phyloP scores from a whole-genome alignment of 1,140 invertebrate species.

The Trachymyrmex septentrionalis region DNA sequence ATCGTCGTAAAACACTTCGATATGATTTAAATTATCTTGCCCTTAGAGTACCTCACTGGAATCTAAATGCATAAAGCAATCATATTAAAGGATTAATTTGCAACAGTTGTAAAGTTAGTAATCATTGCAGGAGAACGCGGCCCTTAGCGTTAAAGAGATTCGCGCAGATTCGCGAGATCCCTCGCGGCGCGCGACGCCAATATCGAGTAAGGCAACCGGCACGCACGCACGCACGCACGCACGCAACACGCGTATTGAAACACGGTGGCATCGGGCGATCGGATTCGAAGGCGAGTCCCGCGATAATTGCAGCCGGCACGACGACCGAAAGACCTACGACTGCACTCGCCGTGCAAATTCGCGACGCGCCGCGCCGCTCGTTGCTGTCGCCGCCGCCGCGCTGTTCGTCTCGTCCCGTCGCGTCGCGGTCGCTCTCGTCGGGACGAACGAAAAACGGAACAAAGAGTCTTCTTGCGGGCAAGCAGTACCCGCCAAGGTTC shows the following conservation, averaged over 20 bases:
- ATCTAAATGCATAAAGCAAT: no score
- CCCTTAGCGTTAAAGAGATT: background rate
- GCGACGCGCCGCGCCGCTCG: no score
- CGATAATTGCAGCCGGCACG: no score
- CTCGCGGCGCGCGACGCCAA: constrained; percentile 7
- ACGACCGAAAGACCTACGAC: no score
- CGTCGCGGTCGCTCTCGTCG: constrained; percentile 64
- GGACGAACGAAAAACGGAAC: constrained; percentile 76
- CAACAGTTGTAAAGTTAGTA: no score
- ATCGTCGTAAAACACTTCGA: no score
- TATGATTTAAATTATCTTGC: no score
- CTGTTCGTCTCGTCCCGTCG: background rate
- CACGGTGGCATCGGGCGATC: no score
- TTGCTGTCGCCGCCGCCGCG: constrained; percentile 41
- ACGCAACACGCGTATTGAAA: background rate
- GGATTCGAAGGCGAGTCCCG: no score
- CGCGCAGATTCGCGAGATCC: background rate
- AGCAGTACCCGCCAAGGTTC: constrained; percentile 70
- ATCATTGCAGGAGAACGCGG: background rate
- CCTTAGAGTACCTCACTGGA: no score
- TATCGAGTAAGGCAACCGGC: background rate
- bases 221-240: constrained; percentile 1
- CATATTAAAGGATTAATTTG: no score
- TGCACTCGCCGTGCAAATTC: no score
- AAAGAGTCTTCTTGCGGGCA: constrained; percentile 75